Conservation (phyloP, 2,797 vertebrate genomes). For the Leucoraja ocellata region DNA sequence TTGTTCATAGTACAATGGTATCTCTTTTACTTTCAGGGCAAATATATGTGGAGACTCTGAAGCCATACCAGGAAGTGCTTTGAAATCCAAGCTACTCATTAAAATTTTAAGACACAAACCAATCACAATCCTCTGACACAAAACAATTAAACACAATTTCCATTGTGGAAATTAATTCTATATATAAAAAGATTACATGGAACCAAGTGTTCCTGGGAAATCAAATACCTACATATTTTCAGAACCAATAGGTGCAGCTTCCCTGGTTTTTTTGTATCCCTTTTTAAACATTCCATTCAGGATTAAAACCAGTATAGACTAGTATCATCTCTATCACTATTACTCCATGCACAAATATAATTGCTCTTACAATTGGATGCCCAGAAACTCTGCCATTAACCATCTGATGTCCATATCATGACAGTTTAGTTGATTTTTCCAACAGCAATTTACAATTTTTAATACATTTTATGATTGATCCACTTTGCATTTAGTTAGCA, state of each 20-base stretch:
- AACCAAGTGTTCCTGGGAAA: constrained; percentile 7
- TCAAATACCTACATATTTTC: neutral
- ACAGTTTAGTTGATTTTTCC: neutral
- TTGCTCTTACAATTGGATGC: neutral
- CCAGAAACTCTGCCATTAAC: constrained; percentile 1
- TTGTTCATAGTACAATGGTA: constrained; percentile 34
- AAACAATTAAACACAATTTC: constrained; percentile 21
- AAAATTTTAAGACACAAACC: constrained; percentile 8
- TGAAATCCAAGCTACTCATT: constrained; percentile 31
- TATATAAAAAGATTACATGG: neutral
- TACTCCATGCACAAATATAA: neutral
- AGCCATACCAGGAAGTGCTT: constrained; percentile 36
- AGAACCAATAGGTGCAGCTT: neutral
- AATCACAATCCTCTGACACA: constrained; percentile 12
- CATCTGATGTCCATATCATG: neutral
- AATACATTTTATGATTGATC: neutral
- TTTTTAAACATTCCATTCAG: neutral
- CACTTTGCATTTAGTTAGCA: neutral
- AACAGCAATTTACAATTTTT: neutral
- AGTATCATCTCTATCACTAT: neutral
- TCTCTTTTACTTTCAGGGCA: constrained; percentile 39
- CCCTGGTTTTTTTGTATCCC: neutral
- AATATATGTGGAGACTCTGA: constrained; percentile 36
- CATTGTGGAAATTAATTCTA: constrained; percentile 26
- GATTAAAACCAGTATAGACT: neutral